Evolutionary conservation across 2,113 vertebrate species (phyloP).

Genomic region (Marmota monax): DNA sequence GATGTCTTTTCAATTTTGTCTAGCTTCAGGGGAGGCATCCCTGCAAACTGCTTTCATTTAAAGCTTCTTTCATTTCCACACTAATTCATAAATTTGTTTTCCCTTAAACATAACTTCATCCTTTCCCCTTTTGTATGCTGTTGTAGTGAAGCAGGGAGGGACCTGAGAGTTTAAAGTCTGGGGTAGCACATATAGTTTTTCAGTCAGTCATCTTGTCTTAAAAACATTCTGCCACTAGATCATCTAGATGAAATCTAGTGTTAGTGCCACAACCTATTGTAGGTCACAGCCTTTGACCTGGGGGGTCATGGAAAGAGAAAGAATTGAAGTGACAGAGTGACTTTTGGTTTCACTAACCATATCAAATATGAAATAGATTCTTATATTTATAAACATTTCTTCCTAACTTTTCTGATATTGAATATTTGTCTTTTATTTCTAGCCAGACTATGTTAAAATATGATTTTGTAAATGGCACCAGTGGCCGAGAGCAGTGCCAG

Average conservation of each 20-base stretch:
- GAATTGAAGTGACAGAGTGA: background rate
- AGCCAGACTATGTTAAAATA: background rate
- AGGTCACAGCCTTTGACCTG: background rate
- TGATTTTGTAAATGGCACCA: background rate
- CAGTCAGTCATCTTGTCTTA: background rate
- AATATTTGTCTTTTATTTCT: constrained; percentile 41
- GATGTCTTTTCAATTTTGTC: constrained; percentile 75
- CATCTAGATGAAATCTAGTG: background rate
- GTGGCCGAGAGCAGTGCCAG: background rate
- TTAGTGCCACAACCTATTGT: background rate
- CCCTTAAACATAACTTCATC: constrained; percentile 15
- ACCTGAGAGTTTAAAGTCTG: background rate
- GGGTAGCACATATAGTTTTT: background rate
- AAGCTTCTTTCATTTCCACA: constrained; percentile 73
- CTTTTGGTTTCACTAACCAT: background rate
- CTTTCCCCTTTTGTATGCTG: constrained; percentile 30
- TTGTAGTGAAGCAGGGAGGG: background rate
- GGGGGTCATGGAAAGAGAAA: background rate
- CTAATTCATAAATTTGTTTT: constrained; percentile 69
- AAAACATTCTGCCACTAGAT: background rate
- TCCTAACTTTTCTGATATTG: background rate
- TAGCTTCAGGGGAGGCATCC: constrained; percentile 72
- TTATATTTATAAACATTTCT: background rate
- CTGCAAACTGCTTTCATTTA: constrained; percentile 73
- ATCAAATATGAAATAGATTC: background rate